Percentiles rank a stretch among this genome's conserved stretches.
Conservation (phyloP, 2,888 invertebrate genomes). For the Syritta pipiens region DNA sequence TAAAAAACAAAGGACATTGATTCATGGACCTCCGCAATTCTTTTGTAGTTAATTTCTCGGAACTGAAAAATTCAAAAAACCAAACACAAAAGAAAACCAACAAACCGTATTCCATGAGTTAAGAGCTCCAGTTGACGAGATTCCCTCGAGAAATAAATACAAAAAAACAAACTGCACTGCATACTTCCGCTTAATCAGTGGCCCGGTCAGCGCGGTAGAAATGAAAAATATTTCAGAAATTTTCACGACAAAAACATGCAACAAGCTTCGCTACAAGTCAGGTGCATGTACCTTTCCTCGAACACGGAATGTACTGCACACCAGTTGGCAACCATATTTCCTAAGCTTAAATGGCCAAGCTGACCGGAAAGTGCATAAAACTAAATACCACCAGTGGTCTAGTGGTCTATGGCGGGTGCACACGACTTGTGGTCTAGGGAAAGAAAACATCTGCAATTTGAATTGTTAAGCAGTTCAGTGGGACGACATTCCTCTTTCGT, state of each 20-base stretch:
- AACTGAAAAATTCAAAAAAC: no score
- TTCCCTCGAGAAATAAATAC: no score
- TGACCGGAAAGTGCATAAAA: constrained; percentile 8
- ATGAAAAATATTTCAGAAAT: neutral
- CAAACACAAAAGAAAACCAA: no score
- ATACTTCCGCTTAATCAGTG: no score
- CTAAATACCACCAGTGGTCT: neutral
- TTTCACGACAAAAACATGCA: constrained; percentile 31
- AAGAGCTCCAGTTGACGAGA: no score
- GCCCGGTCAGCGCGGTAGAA: neutral
- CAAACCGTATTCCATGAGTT: no score
- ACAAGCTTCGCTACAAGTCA: constrained; percentile 16
- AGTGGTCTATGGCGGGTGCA: neutral
- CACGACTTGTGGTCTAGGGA: constrained; percentile 1
- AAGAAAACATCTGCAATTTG: constrained; percentile 20
- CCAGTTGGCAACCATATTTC: neutral
- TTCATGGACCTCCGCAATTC: no score
- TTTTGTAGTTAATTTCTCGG: no score
- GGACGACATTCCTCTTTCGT: neutral
- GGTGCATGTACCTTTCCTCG: constrained; percentile 13
- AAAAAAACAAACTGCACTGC: no score
- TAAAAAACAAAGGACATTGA: no score
- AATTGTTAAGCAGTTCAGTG: constrained; percentile 34
- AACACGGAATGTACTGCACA: neutral
- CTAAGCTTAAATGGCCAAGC: neutral